Conservation (phyloP, 2,888 invertebrate genomes). For the Sinodicranocentrus sp. region DNA sequence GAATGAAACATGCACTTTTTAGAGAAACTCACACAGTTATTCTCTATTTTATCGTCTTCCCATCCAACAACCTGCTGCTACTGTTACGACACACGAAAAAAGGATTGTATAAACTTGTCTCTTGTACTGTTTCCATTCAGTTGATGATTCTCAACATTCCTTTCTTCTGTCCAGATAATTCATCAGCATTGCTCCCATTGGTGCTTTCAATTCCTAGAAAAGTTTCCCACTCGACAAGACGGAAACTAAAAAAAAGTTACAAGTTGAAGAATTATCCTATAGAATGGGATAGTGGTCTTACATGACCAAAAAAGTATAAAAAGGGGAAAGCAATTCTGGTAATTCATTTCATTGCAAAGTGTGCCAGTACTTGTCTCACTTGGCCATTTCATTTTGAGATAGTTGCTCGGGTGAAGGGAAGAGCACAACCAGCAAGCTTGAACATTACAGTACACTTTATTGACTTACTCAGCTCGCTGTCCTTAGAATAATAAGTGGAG, state of each 20-base stretch:
- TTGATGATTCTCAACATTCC: constrained; percentile 16
- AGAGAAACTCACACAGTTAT: not conserved
- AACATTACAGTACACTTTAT: not conserved
- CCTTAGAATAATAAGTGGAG: too few species aligned
- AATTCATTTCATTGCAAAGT: constrained; percentile 38
- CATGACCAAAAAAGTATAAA: not conserved
- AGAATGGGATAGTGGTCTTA: constrained; percentile 5
- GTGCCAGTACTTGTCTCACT: not conserved
- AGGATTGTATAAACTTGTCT: not conserved
- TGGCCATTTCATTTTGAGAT: constrained; percentile 15
- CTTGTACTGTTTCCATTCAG: constrained; percentile 2
- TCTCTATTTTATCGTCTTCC: not conserved
- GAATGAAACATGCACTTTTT: too few species aligned
- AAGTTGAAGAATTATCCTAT: constrained; percentile 4
- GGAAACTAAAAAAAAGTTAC: too few species aligned
- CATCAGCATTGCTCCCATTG: constrained; percentile 59
- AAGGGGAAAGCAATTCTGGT: constrained; percentile 30
- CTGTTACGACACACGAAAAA: too few species aligned
- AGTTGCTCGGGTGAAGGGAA: not conserved
- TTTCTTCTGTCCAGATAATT: constrained; percentile 45
- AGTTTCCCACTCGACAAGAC: constrained; percentile 5
- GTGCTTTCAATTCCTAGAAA: constrained; percentile 45
- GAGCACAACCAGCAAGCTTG: not conserved
- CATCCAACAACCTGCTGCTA: constrained; percentile 53
- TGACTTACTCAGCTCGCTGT: too few species aligned